Percentiles rank a stretch among this genome's conserved stretches.
phyloP scores from a whole-genome alignment of 2,888 invertebrate genomes.

The Scaeva pyrastri region DNA sequence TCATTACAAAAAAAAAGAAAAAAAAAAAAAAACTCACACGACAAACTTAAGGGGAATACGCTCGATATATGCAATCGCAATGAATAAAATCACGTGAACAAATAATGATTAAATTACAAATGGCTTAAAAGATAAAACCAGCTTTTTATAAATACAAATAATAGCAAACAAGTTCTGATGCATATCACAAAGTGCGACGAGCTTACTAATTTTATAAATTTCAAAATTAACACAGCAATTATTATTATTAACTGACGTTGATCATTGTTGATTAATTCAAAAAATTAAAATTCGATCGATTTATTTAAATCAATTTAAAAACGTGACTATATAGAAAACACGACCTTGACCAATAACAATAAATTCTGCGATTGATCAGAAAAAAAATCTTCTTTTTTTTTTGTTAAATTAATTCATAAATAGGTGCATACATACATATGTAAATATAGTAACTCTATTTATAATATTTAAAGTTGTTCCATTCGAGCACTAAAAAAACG shows the following conservation, averaged over 20 bases:
- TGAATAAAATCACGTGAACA: conserved; percentile 27
- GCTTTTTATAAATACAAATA: background rate
- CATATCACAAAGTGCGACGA: background rate
- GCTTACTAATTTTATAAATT: background rate
- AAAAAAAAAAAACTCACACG: background rate
- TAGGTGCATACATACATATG: background rate
- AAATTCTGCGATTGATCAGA: conserved; percentile 1
- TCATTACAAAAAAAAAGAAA: background rate
- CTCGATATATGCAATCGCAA: background rate
- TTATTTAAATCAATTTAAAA: conserved; percentile 7
- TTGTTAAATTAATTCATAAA: background rate
- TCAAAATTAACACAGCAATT: background rate
- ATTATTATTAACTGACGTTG: background rate
- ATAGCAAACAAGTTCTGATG: background rate
- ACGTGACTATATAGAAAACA: background rate
- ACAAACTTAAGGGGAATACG: background rate
- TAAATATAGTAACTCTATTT: background rate
- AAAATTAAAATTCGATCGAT: background rate
- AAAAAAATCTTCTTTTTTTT: background rate
- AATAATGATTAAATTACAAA: conserved; percentile 23
- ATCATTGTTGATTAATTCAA: background rate
- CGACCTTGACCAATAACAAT: conserved; percentile 30
- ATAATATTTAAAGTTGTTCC: background rate
- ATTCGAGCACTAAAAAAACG: background rate
- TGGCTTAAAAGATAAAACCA: conserved; percentile 26